phyloP scores from a whole-genome alignment of 2,888 invertebrate genomes.

The Emmelina monodactyla region DNA sequence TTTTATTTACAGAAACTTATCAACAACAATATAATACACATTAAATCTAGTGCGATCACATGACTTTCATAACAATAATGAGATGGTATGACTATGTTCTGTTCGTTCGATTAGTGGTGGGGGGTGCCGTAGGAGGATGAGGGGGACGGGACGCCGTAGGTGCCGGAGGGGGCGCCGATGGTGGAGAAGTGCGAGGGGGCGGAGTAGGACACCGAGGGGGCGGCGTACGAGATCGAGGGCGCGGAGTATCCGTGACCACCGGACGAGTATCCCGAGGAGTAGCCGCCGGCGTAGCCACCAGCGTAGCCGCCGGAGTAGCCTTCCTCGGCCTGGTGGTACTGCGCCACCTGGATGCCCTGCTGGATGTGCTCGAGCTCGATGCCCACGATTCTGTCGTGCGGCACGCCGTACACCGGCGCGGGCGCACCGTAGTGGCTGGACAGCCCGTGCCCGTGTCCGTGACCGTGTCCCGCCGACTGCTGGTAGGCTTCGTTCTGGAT shows the following conservation, averaged over 20 bases:
- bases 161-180: conserved; percentile 52
- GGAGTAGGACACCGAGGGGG: conserved; percentile 34
- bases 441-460: conserved; percentile 57
- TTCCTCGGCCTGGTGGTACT: conserved; percentile 78
- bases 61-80: conserved; percentile 45
- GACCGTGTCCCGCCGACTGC: conserved; percentile 51
- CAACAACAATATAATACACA: conserved; percentile 49
- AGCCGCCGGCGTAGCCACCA: conserved; percentile 34
- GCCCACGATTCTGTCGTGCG: conserved; percentile 75
- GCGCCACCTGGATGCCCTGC: conserved; percentile 87
- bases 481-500: conserved; percentile 60
- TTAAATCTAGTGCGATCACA: conserved; percentile 59
- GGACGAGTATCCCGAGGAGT: conserved; percentile 19
- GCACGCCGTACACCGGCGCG: conserved; percentile 73
- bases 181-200: conserved; percentile 37
- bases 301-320: conserved; percentile 44
- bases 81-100: conserved; percentile 47
- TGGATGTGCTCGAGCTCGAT: conserved; percentile 85
- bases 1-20: conserved; percentile 66
- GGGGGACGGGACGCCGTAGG: conserved; percentile 51
- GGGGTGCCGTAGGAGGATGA: conserved; percentile 55
- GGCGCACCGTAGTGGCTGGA: conserved; percentile 77
- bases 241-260: conserved; percentile 28
- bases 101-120: conserved; percentile 41
- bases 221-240: conserved; percentile 27